Conservation (phyloP, 2,888 invertebrate genomes). For the Acanthococcus lagerstroemiae region DNA sequence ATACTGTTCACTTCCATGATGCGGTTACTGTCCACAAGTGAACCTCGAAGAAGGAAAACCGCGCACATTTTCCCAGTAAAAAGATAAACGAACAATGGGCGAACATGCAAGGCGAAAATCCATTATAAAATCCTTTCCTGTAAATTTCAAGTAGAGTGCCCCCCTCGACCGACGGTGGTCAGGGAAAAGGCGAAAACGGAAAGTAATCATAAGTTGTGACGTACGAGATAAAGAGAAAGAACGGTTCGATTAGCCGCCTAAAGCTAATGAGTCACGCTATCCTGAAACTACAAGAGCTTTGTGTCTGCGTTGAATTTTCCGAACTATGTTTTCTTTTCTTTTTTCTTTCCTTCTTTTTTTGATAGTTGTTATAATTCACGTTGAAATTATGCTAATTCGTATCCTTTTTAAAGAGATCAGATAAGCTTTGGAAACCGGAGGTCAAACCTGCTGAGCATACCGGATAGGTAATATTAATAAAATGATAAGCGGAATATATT, state of each 20-base stretch:
- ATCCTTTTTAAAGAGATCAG: constrained; percentile 28
- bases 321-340: constrained; percentile 16
- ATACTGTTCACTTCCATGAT: too few species aligned
- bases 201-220: constrained; percentile 28
- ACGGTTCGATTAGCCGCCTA: constrained; percentile 24
- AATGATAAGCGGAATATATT: too few species aligned
- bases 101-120: constrained; percentile 25
- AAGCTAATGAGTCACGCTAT: constrained; percentile 29
- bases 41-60: too few species aligned
- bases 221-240: constrained; percentile 24
- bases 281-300: constrained; percentile 5
- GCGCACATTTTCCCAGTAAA: too few species aligned
- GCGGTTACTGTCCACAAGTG: too few species aligned
- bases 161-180: not conserved
- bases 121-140: constrained; percentile 15
- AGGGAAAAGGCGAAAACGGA: constrained; percentile 6
- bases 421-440: constrained; percentile 20
- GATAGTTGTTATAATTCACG: constrained; percentile 26
- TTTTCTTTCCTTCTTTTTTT: constrained; percentile 1
- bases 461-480: constrained; percentile 16
- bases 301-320: constrained; percentile 21
- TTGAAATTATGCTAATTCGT: constrained; percentile 29
- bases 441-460: constrained; percentile 25
- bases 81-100: too few species aligned
- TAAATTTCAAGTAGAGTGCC: not conserved